Evolutionary conservation across 37 sponge, comb jelly and placozoan species (phyloP).

Genomic region (Geodia barretti): DNA sequence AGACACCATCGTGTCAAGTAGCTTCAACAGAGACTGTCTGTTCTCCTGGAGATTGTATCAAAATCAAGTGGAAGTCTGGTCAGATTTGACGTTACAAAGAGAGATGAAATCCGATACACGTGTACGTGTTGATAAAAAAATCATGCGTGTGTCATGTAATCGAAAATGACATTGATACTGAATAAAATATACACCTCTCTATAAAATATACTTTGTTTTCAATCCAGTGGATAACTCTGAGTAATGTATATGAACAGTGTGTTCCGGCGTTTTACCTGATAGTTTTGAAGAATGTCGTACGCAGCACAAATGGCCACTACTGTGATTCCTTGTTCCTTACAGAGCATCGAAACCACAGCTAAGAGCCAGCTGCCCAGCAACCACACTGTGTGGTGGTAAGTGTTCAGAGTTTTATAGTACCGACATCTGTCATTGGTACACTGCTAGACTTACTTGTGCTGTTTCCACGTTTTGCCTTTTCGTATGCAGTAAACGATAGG

Average conservation of each 20-base stretch:
- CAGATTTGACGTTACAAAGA: too few species aligned
- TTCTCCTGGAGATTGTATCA: neutral
- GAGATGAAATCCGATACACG: too few species aligned
- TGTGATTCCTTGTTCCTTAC: conserved; percentile 87
- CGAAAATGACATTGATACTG: too few species aligned
- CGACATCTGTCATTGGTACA: neutral
- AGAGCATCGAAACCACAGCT: conserved; percentile 49
- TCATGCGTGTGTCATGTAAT: too few species aligned
- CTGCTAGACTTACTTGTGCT: neutral
- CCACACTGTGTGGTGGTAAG: conserved; percentile 1
- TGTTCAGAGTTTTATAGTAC: neutral
- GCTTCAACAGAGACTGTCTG: neutral
- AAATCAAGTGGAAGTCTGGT: neutral
- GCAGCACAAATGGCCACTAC: conserved; percentile 66
- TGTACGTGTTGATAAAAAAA: too few species aligned
- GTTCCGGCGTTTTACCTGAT: too few species aligned
- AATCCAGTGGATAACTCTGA: too few species aligned
- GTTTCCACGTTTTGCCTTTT: conserved; percentile 4
- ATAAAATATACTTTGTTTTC: too few species aligned
- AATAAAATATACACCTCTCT: too few species aligned
- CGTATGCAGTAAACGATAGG: conserved; percentile 49
- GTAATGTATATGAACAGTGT: too few species aligned
- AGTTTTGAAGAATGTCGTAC: conserved; percentile 43
- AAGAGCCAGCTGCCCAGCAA: conserved; percentile 15
- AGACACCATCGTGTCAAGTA: neutral